Conservation (phyloP, 92 coral and sea anemone species). For the Ricordea florida region DNA sequence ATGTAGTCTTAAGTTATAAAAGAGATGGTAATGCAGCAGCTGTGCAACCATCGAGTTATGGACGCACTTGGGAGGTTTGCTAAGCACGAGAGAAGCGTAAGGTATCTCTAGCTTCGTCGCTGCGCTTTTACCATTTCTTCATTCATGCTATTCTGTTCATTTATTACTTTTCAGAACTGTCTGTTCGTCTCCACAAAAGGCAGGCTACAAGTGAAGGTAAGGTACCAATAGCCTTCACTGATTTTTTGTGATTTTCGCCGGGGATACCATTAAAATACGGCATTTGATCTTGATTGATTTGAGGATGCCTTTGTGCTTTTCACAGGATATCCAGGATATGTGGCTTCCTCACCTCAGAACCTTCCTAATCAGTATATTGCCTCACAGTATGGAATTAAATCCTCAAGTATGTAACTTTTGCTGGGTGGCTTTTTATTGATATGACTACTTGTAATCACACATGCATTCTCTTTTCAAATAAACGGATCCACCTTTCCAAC, state of each 20-base stretch:
- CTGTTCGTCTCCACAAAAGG: not conserved
- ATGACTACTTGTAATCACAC: too few species aligned
- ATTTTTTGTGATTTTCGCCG: not conserved
- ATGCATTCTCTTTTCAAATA: too few species aligned
- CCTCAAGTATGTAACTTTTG: not conserved
- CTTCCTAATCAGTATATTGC: not conserved
- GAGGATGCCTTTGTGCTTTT: not conserved
- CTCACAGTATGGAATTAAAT: not conserved
- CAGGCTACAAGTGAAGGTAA: slow-evolving; percentile 17
- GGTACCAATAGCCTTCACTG: not conserved
- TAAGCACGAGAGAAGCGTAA: too few species aligned
- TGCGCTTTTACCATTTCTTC: too few species aligned
- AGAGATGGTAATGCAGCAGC: too few species aligned
- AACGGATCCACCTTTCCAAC: too few species aligned
- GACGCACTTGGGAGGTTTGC: too few species aligned
- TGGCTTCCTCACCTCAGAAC: not conserved
- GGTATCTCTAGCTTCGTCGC: too few species aligned
- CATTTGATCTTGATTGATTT: not conserved
- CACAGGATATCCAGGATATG: slow-evolving; percentile 12
- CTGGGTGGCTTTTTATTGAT: not conserved
- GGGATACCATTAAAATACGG: too few species aligned
- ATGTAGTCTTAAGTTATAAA: too few species aligned
- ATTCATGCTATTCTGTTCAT: too few species aligned
- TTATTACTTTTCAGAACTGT: not conserved
- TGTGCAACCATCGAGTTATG: too few species aligned